These are phyloP conservation scores for Enteromius radiatus DNA, from an alignment of 2,797 vertebrate genomes.

Conservation along the genomic window DNA sequence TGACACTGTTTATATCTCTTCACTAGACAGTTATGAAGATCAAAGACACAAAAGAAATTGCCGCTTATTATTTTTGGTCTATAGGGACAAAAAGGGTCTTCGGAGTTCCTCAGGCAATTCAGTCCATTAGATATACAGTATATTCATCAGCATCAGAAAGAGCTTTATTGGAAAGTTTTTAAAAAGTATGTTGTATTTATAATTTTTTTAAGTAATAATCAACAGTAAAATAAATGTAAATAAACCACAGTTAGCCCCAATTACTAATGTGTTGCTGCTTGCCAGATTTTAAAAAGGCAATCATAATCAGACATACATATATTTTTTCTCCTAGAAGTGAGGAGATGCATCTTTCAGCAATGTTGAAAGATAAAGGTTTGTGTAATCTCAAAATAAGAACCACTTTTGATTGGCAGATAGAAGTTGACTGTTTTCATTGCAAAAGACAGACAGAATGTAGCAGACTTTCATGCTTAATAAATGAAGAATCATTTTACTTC, in stretches of 20 bases:
- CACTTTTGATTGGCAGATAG: background rate
- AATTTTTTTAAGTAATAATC: no score
- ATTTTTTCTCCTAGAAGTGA: no score
- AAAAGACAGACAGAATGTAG: background rate
- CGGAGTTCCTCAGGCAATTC: background rate
- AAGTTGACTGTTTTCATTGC: background rate
- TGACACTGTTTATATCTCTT: background rate
- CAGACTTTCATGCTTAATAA: background rate
- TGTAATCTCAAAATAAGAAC: background rate
- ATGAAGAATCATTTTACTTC: background rate
- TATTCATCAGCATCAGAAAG: background rate
- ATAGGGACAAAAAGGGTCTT: background rate
- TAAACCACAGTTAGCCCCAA: no score
- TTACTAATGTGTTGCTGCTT: no score
- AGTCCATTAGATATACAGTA: background rate
- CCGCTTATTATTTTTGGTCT: background rate
- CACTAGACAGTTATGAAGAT: background rate
- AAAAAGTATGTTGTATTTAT: no score
- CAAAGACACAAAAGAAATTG: background rate
- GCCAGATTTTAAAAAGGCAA: no score
- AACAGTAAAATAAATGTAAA: no score
- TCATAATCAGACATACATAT: no score
- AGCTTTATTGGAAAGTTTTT: background rate
- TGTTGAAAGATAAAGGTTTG: background rate
- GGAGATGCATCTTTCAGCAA: background rate